Percentiles rank a stretch among this genome's conserved stretches.
These are phyloP conservation scores for Hirudo medicinalis DNA, from an alignment of 1,140 invertebrate genomes.

Conservation along the genomic window DNA sequence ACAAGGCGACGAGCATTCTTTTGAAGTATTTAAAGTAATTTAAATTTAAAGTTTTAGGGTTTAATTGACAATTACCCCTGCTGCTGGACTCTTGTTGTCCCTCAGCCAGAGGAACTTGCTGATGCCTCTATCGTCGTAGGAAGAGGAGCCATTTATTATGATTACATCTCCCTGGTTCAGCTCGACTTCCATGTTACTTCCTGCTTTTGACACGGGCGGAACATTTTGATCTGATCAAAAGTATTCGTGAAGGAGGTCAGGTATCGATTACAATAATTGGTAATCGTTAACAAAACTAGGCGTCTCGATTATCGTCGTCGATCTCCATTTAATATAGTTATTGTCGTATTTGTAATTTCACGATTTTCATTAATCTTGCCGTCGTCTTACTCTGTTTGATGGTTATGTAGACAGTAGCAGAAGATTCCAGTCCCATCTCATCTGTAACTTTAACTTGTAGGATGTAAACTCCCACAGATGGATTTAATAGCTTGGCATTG, in stretches of 20 bases:
- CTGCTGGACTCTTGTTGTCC: slow-evolving; percentile 63
- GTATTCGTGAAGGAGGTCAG: background rate
- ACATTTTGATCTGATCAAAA: slow-evolving; percentile 17
- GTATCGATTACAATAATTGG: background rate
- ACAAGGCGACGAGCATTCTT: no score
- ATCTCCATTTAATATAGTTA: background rate
- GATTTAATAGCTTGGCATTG: slow-evolving; percentile 55
- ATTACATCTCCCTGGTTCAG: slow-evolving; percentile 62
- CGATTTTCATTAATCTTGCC: no score
- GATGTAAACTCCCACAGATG: slow-evolving; percentile 65
- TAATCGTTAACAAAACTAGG: background rate
- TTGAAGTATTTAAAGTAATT: no score
- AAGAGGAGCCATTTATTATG: slow-evolving; percentile 64
- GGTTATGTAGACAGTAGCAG: slow-evolving; percentile 52
- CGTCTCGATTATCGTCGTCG: background rate
- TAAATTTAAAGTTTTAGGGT: no score
- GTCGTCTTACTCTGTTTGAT: slow-evolving; percentile 72
- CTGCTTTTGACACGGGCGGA: slow-evolving; percentile 47
- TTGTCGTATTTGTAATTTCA: no score
- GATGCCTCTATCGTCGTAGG: slow-evolving; percentile 73
- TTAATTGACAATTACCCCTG: slow-evolving; percentile 56
- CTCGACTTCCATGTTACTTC: slow-evolving; percentile 52
- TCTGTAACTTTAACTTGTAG: slow-evolving; percentile 73
- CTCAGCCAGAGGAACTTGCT: slow-evolving; percentile 70
- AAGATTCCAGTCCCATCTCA: slow-evolving; percentile 60